Evolutionary conservation across 2,888 invertebrate species (phyloP).

Genomic region (Xylocampa areola): DNA sequence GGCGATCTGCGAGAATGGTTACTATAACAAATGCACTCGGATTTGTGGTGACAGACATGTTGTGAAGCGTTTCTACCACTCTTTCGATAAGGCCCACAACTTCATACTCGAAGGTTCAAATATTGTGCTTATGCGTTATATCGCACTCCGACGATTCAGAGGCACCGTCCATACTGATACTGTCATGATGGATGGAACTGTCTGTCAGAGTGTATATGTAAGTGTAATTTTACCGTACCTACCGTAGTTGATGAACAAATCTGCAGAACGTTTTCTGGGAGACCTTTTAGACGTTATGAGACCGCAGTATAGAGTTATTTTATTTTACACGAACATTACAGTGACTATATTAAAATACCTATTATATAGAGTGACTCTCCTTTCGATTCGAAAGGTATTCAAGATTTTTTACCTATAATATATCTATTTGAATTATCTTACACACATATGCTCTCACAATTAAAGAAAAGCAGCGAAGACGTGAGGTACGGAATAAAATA

Average conservation of each 20-base stretch:
- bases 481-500: too few species aligned
- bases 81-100: constrained; percentile 82
- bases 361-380: too few species aligned
- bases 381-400: too few species aligned
- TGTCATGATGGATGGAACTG: constrained; percentile 89
- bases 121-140: constrained; percentile 90
- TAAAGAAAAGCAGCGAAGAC: too few species aligned
- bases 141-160: constrained; percentile 86
- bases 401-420: too few species aligned
- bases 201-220: constrained; percentile 91
- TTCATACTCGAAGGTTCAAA: constrained; percentile 91
- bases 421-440: too few species aligned
- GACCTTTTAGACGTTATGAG: too few species aligned
- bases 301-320: too few species aligned
- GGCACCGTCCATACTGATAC: constrained; percentile 89
- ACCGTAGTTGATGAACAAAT: not conserved
- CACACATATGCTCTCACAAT: too few species aligned
- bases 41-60: constrained; percentile 81
- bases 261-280: not conserved
- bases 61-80: constrained; percentile 86
- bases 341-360: too few species aligned
- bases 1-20: constrained; percentile 88
- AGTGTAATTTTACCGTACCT: constrained; percentile 60
- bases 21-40: constrained; percentile 88
- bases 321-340: too few species aligned